Evolutionary conservation across 2,888 invertebrate genomes (phyloP).

Genomic region (Nomada flava): DNA sequence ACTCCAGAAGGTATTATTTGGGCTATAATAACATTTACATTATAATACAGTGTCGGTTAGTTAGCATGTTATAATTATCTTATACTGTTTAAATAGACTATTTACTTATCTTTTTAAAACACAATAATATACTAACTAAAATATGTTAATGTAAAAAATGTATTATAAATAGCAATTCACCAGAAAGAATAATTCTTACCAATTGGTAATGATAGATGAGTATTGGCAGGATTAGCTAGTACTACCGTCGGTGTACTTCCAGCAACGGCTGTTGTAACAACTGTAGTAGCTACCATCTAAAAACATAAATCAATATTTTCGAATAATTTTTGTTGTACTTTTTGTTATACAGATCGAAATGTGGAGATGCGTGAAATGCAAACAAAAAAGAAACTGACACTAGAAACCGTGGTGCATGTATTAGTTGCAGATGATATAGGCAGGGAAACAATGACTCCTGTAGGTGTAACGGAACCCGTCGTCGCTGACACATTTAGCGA

Average conservation of each 20-base stretch:
- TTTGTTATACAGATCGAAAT: not conserved
- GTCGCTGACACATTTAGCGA: constrained; percentile 90
- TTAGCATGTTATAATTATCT: not conserved
- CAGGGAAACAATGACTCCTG: constrained; percentile 89
- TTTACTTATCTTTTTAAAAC: constrained; percentile 29
- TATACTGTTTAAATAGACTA: not conserved
- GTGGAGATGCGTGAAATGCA: constrained; percentile 53
- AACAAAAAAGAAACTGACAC: constrained; percentile 75
- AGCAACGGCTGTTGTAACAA: constrained; percentile 81
- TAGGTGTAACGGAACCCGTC: constrained; percentile 84
- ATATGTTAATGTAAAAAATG: not conserved
- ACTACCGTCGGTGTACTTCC: constrained; percentile 83
- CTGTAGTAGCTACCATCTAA: constrained; percentile 82
- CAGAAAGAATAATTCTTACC: constrained; percentile 71
- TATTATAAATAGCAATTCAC: not conserved
- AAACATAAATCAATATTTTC: constrained; percentile 51
- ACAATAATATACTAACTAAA: constrained; percentile 27
- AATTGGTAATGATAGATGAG: constrained; percentile 83
- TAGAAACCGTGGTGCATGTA: constrained; percentile 83
- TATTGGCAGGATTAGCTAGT: constrained; percentile 83
- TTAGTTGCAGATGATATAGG: constrained; percentile 85
- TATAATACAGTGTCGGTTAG: constrained; percentile 5
- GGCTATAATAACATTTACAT: constrained; percentile 74
- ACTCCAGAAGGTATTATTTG: constrained; percentile 83
- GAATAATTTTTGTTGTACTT: not conserved